A percentile compares a stretch with the other conserved stretches of the same genome.
Conservation (phyloP, 2,888 invertebrate genomes). For the Artemia sp. region DNA sequence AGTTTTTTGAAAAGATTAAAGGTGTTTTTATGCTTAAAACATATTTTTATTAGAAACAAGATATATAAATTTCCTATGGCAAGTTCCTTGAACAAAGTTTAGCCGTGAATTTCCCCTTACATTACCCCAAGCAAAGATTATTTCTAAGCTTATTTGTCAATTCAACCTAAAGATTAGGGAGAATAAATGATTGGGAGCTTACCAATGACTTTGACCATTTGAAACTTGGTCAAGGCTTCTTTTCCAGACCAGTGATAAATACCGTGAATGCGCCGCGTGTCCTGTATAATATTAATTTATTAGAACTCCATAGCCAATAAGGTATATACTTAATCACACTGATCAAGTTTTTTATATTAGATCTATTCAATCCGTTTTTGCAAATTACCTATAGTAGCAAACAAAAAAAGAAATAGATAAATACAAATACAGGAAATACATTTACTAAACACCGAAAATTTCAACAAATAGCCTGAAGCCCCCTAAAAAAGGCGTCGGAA, state of each 20-base stretch:
- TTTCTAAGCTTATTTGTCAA: too few species aligned
- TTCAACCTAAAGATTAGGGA: too few species aligned
- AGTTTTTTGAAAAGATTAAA: too few species aligned
- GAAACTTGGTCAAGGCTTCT: constrained; percentile 37
- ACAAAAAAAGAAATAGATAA: not conserved
- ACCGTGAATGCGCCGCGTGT: constrained; percentile 28
- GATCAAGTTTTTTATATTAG: too few species aligned
- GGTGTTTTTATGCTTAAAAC: too few species aligned
- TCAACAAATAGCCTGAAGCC: not conserved
- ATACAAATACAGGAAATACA: not conserved
- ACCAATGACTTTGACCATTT: constrained; percentile 35
- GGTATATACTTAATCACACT: too few species aligned
- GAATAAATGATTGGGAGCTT: constrained; percentile 35
- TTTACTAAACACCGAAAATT: not conserved
- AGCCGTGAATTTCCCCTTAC: too few species aligned
- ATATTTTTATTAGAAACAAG: too few species aligned
- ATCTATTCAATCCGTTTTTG: not conserved
- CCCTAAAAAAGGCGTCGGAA: not conserved
- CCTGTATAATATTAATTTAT: not conserved
- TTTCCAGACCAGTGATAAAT: constrained; percentile 37
- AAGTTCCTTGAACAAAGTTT: too few species aligned
- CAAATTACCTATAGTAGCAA: not conserved
- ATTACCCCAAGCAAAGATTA: too few species aligned
- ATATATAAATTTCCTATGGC: too few species aligned
- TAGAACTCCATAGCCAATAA: not conserved